Base-by-base conservation (phyloP, 2,113 vertebrate species). In the Elephas maximus region DNA sequence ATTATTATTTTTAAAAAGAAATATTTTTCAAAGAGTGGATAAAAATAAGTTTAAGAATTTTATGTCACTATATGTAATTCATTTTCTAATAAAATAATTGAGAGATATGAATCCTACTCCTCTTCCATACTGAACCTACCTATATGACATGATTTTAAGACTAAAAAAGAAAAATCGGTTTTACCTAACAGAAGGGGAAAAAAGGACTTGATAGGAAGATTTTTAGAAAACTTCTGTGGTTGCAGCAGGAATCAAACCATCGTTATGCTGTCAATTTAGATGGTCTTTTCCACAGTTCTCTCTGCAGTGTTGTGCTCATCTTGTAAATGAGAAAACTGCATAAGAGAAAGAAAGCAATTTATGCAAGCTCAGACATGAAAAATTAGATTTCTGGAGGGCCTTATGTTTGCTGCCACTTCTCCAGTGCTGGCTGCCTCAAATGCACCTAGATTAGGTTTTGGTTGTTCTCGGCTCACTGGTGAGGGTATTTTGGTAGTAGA, bases 241-340 rank as follows among this genome's bases (percentile, higher is more conserved):
- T 95, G 78, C 23, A 88, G 51, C 60, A 94, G 79, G 83, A 92
- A 94, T 95, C 80, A 95, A 91, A 95, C 86, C 28, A 91, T 97
- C 77, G 96, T 93, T 78, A 90, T 62, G 65, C 65, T 93, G 90
- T 94, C 89, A 93, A 89, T 91, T 97, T 96, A 90, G 62, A 88
- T 69, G 10, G 23, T 30, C 93, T 93, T 97, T 96, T 24, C 41
- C 67, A 79, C 18, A 83, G 93, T 79, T 41, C 53, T 93, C 60
- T 91, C 71, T 74, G 41, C 12, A 94, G 37, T 79, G 24, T 53
- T 82, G 63, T 67, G 53, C 28, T 97, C 87, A 89, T 86, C 60
- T 90, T 89, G 17, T 74, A 95, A 94, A 95, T 44, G 30, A 89
- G 79, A 93, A 97, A 95, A 97, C 62, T 67, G 51, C 45, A n/a